Base-by-base conservation (phyloP, 2,888 invertebrate species). In the Tridacna gigas region DNA sequence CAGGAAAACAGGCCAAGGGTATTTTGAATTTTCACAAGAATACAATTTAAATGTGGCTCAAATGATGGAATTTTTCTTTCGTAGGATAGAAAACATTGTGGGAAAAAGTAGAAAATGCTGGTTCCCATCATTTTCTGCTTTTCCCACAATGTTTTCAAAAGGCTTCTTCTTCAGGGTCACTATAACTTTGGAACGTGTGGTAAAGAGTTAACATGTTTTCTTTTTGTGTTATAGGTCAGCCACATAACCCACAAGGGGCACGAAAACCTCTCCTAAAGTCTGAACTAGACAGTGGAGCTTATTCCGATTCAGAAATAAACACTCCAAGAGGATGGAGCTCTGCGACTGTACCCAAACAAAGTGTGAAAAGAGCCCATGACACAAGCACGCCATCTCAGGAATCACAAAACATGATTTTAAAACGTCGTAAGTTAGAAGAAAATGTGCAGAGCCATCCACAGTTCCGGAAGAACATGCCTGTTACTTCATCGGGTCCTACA, bases 221-320 rank as follows among this genome's bases (percentile, higher is more conserved):
- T 65, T 45, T 1, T 18, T 37, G 20, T 18, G 63, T 51, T 26
- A 79, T 67, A 75, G 80, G 71, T 28, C 26, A 63, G 37, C 25
- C 51, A 18, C 15, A 22, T 12, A 65, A n/a, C 47, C 48, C 71
- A 45, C 9, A 61, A 20, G 47, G 51, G n/a, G 15, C n/a, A 12
- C 48, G 22, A 15, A 71, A 71, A 47, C 26, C 71, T 20, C 25
- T 48, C 0, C 25, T 25, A 11, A 71, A 71, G 4, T 45, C 71
- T 15, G 71, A 71, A 22, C 48, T 47, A 26, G 71, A 71, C 9
- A 51, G 51, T 71, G 71, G 51, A 25, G 71, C 71, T 25, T 51
- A 51, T 47, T 71, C 71, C 0, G 71, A 71, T 26, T 71, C 71
- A 13, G 71, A 71, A 51, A 51, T 51, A 11, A 71, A 71, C 51